A percentile compares a stretch with the other conserved stretches of the same genome.
These are phyloP conservation scores for cat (Felis catus) DNA, from an alignment of 2,113 vertebrate species.

Conservation along the genomic window F.catus_Fca126_mat1.0 CM031412.1:226018501-226019000, in stretches of 20 bases:
- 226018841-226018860: background rate
- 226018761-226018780: background rate
- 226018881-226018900: background rate
- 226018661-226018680: background rate
- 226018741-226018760: background rate
- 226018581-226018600: background rate
- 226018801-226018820: background rate
- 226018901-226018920: background rate
- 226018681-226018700: background rate
- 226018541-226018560: background rate
- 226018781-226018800: background rate
- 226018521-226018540: background rate
- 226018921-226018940: background rate
- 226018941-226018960: background rate
- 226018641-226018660: background rate
- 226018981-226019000: background rate
- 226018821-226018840: background rate
- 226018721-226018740: background rate
- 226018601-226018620: background rate
- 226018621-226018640: background rate
- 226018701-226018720: background rate
- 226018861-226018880: background rate
- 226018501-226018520: background rate
- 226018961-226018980: background rate
- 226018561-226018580: background rate